Conservation (phyloP, 2,797 vertebrate species). For the Myotis vivesi region DNA sequence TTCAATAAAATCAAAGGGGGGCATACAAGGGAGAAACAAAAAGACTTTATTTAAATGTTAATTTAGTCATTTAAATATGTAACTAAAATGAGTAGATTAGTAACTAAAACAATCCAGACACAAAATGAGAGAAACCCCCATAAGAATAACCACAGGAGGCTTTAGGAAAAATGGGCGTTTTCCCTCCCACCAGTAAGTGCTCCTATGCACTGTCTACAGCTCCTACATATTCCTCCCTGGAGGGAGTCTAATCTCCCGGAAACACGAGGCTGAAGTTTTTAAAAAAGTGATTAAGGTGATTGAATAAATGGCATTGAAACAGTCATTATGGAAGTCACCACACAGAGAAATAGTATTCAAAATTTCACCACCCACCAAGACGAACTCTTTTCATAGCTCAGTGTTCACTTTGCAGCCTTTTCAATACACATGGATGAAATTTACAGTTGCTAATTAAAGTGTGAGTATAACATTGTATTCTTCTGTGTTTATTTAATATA, state of each 20-base stretch:
- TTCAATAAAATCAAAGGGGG: conserved; percentile 1
- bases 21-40: conserved; percentile 3
- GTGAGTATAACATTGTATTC: neutral
- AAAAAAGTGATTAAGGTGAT: neutral
- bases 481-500: neutral
- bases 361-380: neutral
- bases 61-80: conserved; percentile 40
- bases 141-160: neutral
- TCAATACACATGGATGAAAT: accelerated
- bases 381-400: accelerated
- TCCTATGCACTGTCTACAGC: neutral
- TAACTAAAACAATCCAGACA: conserved; percentile 7
- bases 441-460: neutral
- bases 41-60: conserved; percentile 21
- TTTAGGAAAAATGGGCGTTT: neutral
- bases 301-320: neutral
- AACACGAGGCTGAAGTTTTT: neutral
- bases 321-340: neutral
- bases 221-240: neutral
- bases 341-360: neutral
- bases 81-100: neutral
- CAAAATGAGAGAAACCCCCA: neutral
- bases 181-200: neutral
- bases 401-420: neutral
- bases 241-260: neutral